Conservation (phyloP, 2,888 invertebrate genomes). For the Lutraria lutraria region DNA sequence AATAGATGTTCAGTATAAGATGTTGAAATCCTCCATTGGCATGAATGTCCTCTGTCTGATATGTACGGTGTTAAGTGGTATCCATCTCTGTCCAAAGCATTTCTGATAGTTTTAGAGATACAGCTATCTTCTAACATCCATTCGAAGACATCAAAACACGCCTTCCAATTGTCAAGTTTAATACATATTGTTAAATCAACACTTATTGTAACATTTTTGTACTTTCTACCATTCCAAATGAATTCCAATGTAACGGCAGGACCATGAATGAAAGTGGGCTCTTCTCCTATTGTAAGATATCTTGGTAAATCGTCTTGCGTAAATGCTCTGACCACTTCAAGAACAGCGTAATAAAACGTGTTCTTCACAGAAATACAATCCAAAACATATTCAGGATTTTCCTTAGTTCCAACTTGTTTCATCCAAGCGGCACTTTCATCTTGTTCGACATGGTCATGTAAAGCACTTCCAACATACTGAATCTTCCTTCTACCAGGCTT, state of each 20-base stretch:
- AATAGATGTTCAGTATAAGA: slow-evolving; percentile 22
- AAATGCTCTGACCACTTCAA: not conserved
- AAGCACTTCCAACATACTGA: not conserved
- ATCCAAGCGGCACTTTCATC: not conserved
- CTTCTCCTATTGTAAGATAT: not conserved
- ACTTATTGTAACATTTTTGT: slow-evolving; percentile 12
- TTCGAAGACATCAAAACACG: not conserved
- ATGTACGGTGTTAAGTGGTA: not conserved
- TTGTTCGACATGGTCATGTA: not conserved
- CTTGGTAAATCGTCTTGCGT: not conserved
- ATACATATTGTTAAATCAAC: not conserved
- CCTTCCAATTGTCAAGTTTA: slow-evolving; percentile 7
- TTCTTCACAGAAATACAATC: slow-evolving; percentile 1
- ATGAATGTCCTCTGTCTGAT: not conserved
- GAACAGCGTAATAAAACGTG: not conserved
- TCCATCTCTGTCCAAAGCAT: not conserved
- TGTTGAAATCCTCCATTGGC: slow-evolving; percentile 26
- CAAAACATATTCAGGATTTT: not conserved
- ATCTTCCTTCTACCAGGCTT: slow-evolving; percentile 2
- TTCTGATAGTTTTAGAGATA: not conserved
- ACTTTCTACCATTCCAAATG: slow-evolving; percentile 14
- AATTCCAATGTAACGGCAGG: slow-evolving; percentile 23
- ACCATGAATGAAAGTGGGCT: slow-evolving; percentile 11
- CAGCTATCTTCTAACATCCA: not conserved
- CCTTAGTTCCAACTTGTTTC: slow-evolving; percentile 21